Evolutionary conservation across 2,888 invertebrate species (phyloP).

Genomic region (Scaptodrosophila latifasciaeformis): DNA sequence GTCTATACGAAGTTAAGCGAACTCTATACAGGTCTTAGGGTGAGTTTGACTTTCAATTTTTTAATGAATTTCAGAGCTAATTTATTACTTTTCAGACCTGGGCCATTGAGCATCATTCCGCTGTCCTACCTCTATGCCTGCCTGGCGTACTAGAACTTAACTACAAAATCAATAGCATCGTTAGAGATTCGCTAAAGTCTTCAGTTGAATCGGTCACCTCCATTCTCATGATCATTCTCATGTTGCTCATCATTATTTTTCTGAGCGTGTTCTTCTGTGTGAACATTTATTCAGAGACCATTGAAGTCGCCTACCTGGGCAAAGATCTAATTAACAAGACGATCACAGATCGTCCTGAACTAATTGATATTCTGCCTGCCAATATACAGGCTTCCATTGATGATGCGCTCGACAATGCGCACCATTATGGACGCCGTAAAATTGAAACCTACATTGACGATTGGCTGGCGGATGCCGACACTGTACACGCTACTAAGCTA

Average conservation of each 20-base stretch:
- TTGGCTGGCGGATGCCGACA: conserved; percentile 86
- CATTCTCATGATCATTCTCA: conserved; percentile 88
- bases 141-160: conserved; percentile 85
- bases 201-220: conserved; percentile 91
- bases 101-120: conserved; percentile 77
- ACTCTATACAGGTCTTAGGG: conserved; percentile 52
- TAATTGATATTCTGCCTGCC: conserved; percentile 86
- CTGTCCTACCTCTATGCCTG: conserved; percentile 85
- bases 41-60: conserved; percentile 34
- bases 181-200: conserved; percentile 81
- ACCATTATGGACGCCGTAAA: conserved; percentile 92
- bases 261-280: conserved; percentile 83
- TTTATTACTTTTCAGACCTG: conserved; percentile 77
- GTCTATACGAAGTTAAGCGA: conserved; percentile 55
- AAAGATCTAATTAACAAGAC: conserved; percentile 92
- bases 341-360: conserved; percentile 90
- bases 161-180: conserved; percentile 79
- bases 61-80: no score
- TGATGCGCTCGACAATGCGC: conserved; percentile 93
- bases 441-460: conserved; percentile 90
- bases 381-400: conserved; percentile 81
- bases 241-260: conserved; percentile 86
- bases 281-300: conserved; percentile 94
- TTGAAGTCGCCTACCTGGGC: conserved; percentile 91
- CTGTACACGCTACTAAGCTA: conserved; percentile 85